Percentiles rank a stretch among this genome's conserved stretches.
These are phyloP conservation scores for Drosophila vallismaia DNA, from an alignment of 2,888 invertebrate species.

Conservation along the genomic window DNA sequence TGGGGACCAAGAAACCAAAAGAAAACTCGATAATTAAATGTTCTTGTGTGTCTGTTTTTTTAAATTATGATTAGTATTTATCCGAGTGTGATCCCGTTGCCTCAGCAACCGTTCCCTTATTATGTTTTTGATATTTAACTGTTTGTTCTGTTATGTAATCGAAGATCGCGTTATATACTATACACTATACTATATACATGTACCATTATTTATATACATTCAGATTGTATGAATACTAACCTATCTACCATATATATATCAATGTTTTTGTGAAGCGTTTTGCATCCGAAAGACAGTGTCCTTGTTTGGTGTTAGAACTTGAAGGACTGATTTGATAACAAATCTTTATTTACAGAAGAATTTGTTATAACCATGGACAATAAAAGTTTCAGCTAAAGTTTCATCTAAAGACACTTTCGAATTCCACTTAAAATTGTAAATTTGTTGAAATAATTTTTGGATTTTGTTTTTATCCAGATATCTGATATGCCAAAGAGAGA, in stretches of 20 bases:
- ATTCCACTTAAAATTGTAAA: too few relatives aligned
- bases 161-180: constrained; percentile 34
- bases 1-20: constrained; percentile 20
- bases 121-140: constrained; percentile 53
- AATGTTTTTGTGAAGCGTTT: constrained; percentile 18
- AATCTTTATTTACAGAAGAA: constrained; percentile 1
- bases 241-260: not conserved
- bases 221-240: too few relatives aligned
- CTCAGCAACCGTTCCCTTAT: constrained; percentile 48
- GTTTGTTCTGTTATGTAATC: constrained; percentile 51
- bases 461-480: too few relatives aligned
- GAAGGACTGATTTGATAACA: not conserved
- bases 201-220: constrained; percentile 5
- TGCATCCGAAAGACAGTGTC: constrained; percentile 10
- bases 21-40: constrained; percentile 14
- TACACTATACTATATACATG: constrained; percentile 18
- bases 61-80: constrained; percentile 52
- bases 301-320: not conserved
- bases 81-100: constrained; percentile 66
- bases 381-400: constrained; percentile 6
- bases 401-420: too few relatives aligned
- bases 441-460: too few relatives aligned
- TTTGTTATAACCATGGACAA: constrained; percentile 13
- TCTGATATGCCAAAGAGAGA: not conserved
- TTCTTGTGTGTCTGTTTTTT: constrained; percentile 20